Evolutionary conservation across 2,113 vertebrate species (phyloP).

Genomic region (Columba livia): DNA sequence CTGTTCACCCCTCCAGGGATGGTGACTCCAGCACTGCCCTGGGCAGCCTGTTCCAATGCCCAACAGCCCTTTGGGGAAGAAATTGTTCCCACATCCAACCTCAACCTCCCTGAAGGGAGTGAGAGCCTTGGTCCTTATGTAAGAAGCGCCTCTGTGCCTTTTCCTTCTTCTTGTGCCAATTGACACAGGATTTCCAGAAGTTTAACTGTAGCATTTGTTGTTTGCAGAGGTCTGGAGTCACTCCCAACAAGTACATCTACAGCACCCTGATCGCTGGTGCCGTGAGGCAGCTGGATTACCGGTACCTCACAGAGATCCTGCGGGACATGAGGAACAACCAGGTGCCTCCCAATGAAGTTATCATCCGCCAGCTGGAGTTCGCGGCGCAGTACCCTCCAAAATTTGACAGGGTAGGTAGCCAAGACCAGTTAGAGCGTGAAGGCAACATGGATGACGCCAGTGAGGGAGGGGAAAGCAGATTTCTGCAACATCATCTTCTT

Average conservation of each 20-base stretch:
- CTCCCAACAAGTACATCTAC: conserved; percentile 87
- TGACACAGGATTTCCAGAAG: not conserved
- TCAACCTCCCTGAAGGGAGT: not conserved
- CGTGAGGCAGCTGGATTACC: conserved; percentile 82
- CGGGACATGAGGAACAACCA: conserved; percentile 79
- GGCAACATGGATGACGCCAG: not conserved
- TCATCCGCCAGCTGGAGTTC: conserved; percentile 92
- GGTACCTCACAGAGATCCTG: conserved; percentile 86
- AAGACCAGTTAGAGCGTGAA: accelerated
- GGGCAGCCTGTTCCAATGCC: no score
- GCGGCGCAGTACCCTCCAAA: conserved; percentile 88
- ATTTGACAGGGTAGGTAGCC: conserved; percentile 83
- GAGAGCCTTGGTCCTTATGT: not conserved
- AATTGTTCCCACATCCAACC: no score
- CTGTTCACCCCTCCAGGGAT: no score
- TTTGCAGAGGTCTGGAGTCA: conserved; percentile 80
- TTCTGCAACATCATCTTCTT: not conserved
- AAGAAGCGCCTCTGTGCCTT: not conserved
- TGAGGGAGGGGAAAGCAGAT: not conserved
- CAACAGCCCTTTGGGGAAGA: no score
- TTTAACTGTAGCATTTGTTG: not conserved
- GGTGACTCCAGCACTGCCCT: no score
- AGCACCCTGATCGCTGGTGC: conserved; percentile 88
- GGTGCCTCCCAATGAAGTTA: conserved; percentile 87
- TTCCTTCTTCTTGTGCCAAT: not conserved